phyloP scores from a whole-genome alignment of 2,797 vertebrate genomes.

The Channallabes apus region DNA sequence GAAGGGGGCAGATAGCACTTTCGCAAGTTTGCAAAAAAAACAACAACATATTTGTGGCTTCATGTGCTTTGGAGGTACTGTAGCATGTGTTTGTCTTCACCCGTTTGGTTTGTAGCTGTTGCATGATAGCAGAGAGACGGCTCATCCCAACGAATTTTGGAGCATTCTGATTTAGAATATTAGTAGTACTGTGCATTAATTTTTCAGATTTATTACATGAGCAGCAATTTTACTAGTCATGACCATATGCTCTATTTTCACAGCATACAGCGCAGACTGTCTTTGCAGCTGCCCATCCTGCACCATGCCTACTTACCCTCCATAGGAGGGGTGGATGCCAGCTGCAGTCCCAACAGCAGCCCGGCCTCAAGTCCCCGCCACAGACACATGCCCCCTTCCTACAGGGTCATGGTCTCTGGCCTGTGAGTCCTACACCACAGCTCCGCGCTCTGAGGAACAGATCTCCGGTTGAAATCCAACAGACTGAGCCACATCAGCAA shows the following conservation, averaged over 20 bases:
- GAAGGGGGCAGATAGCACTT: background rate
- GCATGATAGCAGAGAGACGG: background rate
- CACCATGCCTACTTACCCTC: conserved; percentile 98
- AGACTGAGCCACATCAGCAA: conserved; percentile 79
- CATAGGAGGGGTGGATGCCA: conserved; percentile 98
- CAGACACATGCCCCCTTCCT: conserved; percentile 98
- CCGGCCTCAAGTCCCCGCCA: conserved; percentile 95
- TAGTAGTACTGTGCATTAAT: background rate
- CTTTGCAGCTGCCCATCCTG: conserved; percentile 96
- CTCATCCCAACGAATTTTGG: background rate
- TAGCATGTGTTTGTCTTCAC: background rate
- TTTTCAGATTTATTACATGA: background rate
- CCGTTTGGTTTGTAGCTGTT: background rate
- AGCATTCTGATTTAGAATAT: background rate
- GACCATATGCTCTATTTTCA: conserved; percentile 32
- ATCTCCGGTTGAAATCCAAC: conserved; percentile 55
- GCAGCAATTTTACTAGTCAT: background rate
- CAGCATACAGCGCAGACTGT: conserved; percentile 98
- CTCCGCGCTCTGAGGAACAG: conserved; percentile 69
- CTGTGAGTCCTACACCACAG: conserved; percentile 78
- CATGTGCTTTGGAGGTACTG: background rate
- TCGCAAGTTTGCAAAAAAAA: background rate
- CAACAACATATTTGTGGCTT: too few relatives aligned
- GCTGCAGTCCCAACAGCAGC: conserved; percentile 93
- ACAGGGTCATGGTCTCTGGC: conserved; percentile 99